Conservation (phyloP, 2,113 vertebrate species). For the Psophia crepitans region DNA sequence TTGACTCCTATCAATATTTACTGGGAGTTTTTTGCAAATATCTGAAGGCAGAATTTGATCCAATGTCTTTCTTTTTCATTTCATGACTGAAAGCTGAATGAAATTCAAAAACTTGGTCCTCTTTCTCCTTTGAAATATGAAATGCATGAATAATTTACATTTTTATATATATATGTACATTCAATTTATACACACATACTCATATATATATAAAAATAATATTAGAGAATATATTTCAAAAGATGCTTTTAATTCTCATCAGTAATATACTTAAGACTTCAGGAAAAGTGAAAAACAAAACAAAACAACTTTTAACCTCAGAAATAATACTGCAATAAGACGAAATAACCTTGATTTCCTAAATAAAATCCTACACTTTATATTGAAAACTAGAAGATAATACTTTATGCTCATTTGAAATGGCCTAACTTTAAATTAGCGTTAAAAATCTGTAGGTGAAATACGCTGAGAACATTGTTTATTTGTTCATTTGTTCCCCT, state of each 20-base stretch:
- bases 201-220: background rate
- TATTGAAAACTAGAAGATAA: background rate
- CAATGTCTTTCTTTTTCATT: slow-evolving; percentile 51
- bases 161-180: background rate
- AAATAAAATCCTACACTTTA: background rate
- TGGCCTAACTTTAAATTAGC: background rate
- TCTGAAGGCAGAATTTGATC: slow-evolving; percentile 15
- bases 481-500: slow-evolving; percentile 8
- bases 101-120: slow-evolving; percentile 9
- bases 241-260: background rate
- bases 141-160: slow-evolving; percentile 33
- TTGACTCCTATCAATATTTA: background rate
- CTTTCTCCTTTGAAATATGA: slow-evolving; percentile 26
- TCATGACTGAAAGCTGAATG: slow-evolving; percentile 58
- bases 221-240: slow-evolving; percentile 14
- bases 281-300: background rate
- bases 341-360: background rate
- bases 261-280: background rate
- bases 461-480: background rate
- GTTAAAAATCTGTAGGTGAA: background rate
- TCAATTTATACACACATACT: background rate
- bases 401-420: background rate
- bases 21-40: background rate
- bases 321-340: background rate
- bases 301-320: background rate